Base-by-base conservation (phyloP, 2,113 vertebrate genomes). In the Trachemys scripta region DNA sequence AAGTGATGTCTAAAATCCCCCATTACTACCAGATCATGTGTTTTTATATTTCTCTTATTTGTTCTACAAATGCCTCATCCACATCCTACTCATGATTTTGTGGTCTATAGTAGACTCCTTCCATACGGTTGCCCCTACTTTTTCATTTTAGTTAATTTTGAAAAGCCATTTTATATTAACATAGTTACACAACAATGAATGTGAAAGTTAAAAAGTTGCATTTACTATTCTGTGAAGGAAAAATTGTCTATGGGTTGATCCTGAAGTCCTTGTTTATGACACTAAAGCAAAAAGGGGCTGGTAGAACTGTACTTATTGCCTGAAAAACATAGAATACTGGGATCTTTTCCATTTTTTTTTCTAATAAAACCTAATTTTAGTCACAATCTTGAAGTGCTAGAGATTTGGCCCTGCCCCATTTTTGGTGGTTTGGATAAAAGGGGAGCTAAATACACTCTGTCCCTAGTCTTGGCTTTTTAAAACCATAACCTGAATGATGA, bases 401-500 rank as follows among this genome's bases (percentile, higher is more conserved):
- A 90, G 29, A 3, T 12, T 72, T 83, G 47, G 10, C 3, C 27
- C 75, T 27, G 69, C 84, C 29, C 42, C 78, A 62, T 35, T 93
- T 96, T 88, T 35, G 84, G 45, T 79, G 57, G 24, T 38, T 27
- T 85, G 84, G 45, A 62, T 49, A 45, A 95, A 69, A 89, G 84
- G 45, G 69, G 53, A 4, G 49, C 14, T 4, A 49, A 92, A 5
- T 27, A 83, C 57, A 56, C 5, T 82, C 25, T 27, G 35, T 38
- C 25, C 13, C n/a, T 84, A 42, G 10, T 92, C 88, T 50, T 14
- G 91, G 24, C 17, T 38, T 38, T 84, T 24, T 10, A 83, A 94
- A 93, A 92, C 53, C 85, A 72, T 62, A 83, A 80, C 29, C 92
- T 86, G 82, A 83, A 69, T 75, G 91, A 84, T 82, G 69, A 82